Conservation (phyloP, 2,113 vertebrate genomes). For the Cynocephalus volans region DNA sequence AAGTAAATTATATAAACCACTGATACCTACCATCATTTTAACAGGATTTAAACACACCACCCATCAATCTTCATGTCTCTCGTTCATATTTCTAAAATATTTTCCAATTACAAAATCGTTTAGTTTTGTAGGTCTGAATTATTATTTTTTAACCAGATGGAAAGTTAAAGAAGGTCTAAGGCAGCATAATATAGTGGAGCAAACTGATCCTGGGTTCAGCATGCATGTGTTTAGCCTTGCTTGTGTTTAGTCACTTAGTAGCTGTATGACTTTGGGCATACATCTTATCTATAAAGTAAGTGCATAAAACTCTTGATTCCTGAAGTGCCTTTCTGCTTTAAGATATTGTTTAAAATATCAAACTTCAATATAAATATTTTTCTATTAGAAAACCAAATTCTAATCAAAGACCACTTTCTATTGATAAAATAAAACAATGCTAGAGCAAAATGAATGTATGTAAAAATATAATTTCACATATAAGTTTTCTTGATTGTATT, state of each 20-base stretch:
- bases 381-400: conserved; percentile 43
- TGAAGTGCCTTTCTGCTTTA: conserved; percentile 72
- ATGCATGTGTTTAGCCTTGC: not conserved
- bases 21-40: not conserved
- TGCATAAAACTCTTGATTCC: not conserved
- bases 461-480: conserved; percentile 21
- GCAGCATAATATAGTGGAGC: not conserved
- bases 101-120: not conserved
- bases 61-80: not conserved
- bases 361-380: not conserved
- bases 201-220: not conserved
- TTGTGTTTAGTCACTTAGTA: not conserved
- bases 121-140: not conserved
- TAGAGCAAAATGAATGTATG: conserved; percentile 17
- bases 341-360: conserved; percentile 62
- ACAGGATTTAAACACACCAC: not conserved
- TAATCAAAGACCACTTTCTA: conserved; percentile 6
- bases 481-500: conserved; percentile 24
- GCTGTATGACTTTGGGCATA: not conserved
- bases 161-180: conserved; percentile 5
- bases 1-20: conserved; percentile 17
- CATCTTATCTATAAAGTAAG: not conserved
- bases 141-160: not conserved
- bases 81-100: conserved; percentile 23
- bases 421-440: conserved; percentile 29